Evolutionary conservation across 2,797 vertebrate species (phyloP), one percentile per base, ranked within the genome.

Genomic region (Paedocypris micromegethes): DNA sequence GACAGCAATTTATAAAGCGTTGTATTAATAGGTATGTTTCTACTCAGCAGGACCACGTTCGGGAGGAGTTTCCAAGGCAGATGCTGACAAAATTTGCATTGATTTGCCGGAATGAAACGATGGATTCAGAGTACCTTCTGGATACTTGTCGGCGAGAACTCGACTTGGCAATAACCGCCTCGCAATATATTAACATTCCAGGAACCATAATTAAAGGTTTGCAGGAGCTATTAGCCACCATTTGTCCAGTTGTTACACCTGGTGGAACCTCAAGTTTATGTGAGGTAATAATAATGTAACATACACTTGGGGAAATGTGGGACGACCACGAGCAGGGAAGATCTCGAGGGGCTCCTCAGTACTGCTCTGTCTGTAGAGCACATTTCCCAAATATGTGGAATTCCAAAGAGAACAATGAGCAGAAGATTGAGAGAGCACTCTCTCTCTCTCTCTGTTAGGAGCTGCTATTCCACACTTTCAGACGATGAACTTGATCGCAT

Each of bases 401-500:
- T 61, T 50, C 41, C 59, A 3, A 61, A 47, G 49, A 61, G 59
- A 5, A 61, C 58, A 39, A 5, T 61, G 6, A 61, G 39, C 45
- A 47, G 45, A 39, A 37, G 45, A 48, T 47, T 54, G 6, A 64
- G 45, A 23, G 41, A 64, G 38, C 48, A 53, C 23, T 2, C n/a
- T 42, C 50, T 64, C 4, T 64, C 62, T 43, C n/a, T n/a, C n/a
- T n/a, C n/a, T n/a, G 47, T 63, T 8, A 39, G 39, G 6, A n/a
- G 2, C 8, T 51, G 38, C 37, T 63, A 63, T 51, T 49, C n/a
- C 37, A 49, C 3, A 5, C 50, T 63, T 3, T 52, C 60, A 51
- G 45, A 49, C 57, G 52, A 66, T 6, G 54, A 66, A 56, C 44
- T 66, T 39, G 64, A 66, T 45, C 1, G 46, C 7, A n/a, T 52